A percentile compares a stretch with the other conserved stretches of the same genome.
phyloP scores from a whole-genome alignment of 2,797 vertebrate species.

The Toxotes lorentzi region DNA sequence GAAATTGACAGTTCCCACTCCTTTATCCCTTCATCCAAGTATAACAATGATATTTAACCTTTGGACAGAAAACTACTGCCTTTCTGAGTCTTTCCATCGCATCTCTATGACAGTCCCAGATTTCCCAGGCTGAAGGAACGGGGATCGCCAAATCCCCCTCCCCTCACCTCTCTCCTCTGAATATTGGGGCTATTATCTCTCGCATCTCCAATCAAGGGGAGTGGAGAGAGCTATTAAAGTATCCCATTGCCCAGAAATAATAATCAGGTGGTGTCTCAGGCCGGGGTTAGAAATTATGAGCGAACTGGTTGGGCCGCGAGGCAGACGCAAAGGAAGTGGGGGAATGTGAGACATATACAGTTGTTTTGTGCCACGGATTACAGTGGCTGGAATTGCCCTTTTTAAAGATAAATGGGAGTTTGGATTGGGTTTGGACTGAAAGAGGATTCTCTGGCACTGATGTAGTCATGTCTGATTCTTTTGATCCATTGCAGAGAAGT shows the following conservation, averaged over 20 bases:
- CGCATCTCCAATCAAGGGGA: slow-evolving; percentile 84
- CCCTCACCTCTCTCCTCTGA: slow-evolving; percentile 49
- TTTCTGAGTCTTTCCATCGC: slow-evolving; percentile 55
- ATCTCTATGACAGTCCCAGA: slow-evolving; percentile 50
- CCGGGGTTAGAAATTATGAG: slow-evolving; percentile 76
- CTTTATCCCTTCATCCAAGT: slow-evolving; percentile 62
- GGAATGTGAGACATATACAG: slow-evolving; percentile 74
- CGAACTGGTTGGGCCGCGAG: slow-evolving; percentile 50
- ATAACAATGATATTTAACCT: slow-evolving; percentile 69
- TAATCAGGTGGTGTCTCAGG: slow-evolving; percentile 81
- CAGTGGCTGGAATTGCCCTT: slow-evolving; percentile 41
- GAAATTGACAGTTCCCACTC: slow-evolving; percentile 43
- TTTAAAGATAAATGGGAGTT: slow-evolving; percentile 54
- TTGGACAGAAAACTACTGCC: slow-evolving; percentile 41
- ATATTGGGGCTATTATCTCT: slow-evolving; percentile 84
- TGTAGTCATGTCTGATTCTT: slow-evolving; percentile 55
- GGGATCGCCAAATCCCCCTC: slow-evolving; percentile 48
- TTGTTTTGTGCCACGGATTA: slow-evolving; percentile 63
- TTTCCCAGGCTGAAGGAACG: slow-evolving; percentile 70
- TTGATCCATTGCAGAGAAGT: slow-evolving; percentile 50
- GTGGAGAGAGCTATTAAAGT: slow-evolving; percentile 83
- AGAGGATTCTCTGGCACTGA: slow-evolving; percentile 58
- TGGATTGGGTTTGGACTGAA: slow-evolving; percentile 56
- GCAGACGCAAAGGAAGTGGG: slow-evolving; percentile 69
- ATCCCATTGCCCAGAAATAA: slow-evolving; percentile 86